Base-by-base conservation (phyloP, 2,113 vertebrate species). In the Anarhynchus alexandrinus region DNA sequence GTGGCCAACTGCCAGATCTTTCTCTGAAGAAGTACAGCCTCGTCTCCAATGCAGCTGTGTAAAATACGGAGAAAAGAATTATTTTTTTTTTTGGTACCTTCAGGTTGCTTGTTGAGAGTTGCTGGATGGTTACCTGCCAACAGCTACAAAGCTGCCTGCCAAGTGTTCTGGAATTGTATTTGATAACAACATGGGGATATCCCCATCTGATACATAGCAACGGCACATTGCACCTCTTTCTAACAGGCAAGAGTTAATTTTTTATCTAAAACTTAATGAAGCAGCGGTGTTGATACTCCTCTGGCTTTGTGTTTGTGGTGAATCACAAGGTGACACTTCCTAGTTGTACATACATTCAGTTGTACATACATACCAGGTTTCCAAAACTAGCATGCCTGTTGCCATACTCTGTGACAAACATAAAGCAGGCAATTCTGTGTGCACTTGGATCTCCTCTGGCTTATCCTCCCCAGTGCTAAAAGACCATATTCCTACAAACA, bases 361-460 rank as follows among this genome's bases (percentile, higher is more conserved):
- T n/a, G n/a, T n/a, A n/a, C n/a, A 20, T 1, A 36, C 10, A 0
- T 12, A 55, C 6, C 6, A 15, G 5, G 7, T 57, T 57, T 64
- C 55, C 77, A 70, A 51, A 21, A 70, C 36, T 4, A 26, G 11
- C 9, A 10, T 21, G 7, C 36, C 30, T 55, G 49, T 38, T 51
- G 26, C 83, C 40, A 3, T 69, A 51, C 34, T 36, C 49, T 1
- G 0, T 38, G 57, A 18, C 27, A 34, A 76, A 69, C 15, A 5
- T 20, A 42, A 51, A 55, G 18, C 26, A 64, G 30, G 6, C 13
- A 38, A 23, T 43, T 43, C 77, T 57, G 22, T 43, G 32, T 3
- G 12, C 22, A 22, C 21, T n/a, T 43, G 57, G 26, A 43, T 57
- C 57, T 71, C 7, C 43, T 57, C 57, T 74, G 42, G 27, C 34